These are phyloP conservation scores for Microtus montanus DNA, from an alignment of 2,113 vertebrate species.

Conservation along the genomic window DNA sequence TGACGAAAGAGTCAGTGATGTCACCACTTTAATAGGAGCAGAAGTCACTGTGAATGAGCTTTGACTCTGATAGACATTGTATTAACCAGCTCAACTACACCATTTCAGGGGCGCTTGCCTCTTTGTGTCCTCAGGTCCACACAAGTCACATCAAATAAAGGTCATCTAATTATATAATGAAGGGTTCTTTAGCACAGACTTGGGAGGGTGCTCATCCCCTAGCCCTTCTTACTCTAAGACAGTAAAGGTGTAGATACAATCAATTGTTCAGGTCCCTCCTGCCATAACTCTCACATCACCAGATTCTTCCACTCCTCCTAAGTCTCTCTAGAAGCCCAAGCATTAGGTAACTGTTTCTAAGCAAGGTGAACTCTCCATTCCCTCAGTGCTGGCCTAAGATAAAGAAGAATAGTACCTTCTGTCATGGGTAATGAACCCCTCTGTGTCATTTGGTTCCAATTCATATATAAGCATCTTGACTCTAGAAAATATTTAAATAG, in stretches of 20 bases:
- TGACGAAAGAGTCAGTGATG: not conserved
- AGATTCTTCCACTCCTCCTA: not conserved
- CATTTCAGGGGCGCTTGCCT: not conserved
- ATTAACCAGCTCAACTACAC: too few relatives aligned
- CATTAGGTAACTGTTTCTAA: not conserved
- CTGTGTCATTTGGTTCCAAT: fast-evolving
- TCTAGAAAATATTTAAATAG: constrained; percentile 54
- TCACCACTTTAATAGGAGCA: not conserved
- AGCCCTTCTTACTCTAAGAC: not conserved
- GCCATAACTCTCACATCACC: not conserved
- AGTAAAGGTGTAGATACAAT: not conserved
- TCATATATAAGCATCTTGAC: not conserved
- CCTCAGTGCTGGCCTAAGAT: not conserved
- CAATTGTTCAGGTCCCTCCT: not conserved
- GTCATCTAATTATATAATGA: not conserved
- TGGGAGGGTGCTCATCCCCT: not conserved
- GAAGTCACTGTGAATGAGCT: fast-evolving
- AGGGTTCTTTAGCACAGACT: not conserved
- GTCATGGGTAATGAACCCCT: fast-evolving
- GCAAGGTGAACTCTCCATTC: not conserved
- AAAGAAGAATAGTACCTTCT: constrained; percentile 42
- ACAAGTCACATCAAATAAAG: not conserved
- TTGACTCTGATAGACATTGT: not conserved
- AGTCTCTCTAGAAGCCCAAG: not conserved
- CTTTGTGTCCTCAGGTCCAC: not conserved